Evolutionary conservation across 1,140 invertebrate species (phyloP), one percentile per base, ranked within the genome.

Genomic region (Neomicropteryx cornuta): DNA sequence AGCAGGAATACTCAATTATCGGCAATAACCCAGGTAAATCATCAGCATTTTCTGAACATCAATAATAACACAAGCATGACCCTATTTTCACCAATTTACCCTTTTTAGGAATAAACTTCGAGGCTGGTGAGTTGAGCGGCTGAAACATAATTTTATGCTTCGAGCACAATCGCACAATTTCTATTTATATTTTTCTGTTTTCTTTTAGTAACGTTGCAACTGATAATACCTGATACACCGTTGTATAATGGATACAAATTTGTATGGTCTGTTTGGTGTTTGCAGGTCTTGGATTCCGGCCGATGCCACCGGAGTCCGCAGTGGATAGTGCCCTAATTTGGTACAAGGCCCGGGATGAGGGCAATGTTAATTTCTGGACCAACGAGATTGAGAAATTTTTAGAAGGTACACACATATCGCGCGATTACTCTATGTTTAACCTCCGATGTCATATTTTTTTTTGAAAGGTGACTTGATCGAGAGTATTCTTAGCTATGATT

Each of bases 261-360:
- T n/a, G n/a, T n/a, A n/a, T n/a, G n/a, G n/a, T n/a, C n/a, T n/a
- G n/a, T n/a, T n/a, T n/a, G n/a, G n/a, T n/a, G n/a, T n/a, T n/a
- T n/a, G n/a, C 54, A 81, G 88, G 87, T 56, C 73, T 96, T 52
- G 91, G 91, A 46, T 97, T 95, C 70, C 72, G 91, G 52, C 92
- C 93, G 36, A 87, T 90, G 77, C 91, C 92, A 23, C 80, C 83
- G 46, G 73, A 77, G 40, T 77, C 77, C 40, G 90, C 92, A 64
- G 81, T 92, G 50, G 89, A 93, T 58, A 92, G 87, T 56, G 94
- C 92, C 32, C 73, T 97, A 38, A 89, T 97, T 57, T 90, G 89
- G 81, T 94, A 92, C 71, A 81, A 81, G 60, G 77, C 80, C 45
- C 79, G 76, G 43, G 80, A 87, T 46, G 69, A 77, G 51, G 79